phyloP scores from a whole-genome alignment of 2,888 invertebrate species.

The Frankliniella fusca region DNA sequence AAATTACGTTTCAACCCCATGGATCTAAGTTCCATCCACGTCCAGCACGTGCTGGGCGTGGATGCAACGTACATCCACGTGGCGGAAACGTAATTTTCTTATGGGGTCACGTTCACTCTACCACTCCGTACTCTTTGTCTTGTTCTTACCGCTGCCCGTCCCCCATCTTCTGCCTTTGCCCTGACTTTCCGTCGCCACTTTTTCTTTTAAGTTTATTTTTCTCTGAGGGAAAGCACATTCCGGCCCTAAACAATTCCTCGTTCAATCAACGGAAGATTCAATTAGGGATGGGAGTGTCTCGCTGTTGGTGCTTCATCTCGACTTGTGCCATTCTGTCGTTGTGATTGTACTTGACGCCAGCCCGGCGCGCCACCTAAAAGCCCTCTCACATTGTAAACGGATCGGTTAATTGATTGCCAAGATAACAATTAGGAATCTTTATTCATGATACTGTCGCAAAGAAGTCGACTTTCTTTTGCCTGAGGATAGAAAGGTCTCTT shows the following conservation, averaged over 20 bases:
- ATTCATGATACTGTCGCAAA: not conserved
- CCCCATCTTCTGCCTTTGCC: not conserved
- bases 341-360: no score
- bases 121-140: not conserved
- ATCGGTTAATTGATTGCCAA: slow-evolving; percentile 22
- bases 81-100: no score
- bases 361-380: not conserved
- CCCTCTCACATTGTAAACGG: slow-evolving; percentile 15
- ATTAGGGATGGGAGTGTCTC: not conserved
- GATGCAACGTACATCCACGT: no score
- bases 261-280: not conserved
- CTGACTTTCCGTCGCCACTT: not conserved
- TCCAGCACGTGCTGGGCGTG: no score
- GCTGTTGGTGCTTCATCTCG: no score
- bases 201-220: not conserved
- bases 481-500: not conserved
- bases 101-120: not conserved
- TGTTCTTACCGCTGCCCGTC: not conserved
- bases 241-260: not conserved
- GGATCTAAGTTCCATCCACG: no score
- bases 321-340: no score
- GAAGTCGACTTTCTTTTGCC: not conserved
- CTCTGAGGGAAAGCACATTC: not conserved
- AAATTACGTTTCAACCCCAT: no score
- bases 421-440: slow-evolving; percentile 25